These are phyloP conservation scores for Rhinolophus ferrumequinum DNA, from an alignment of 2,113 vertebrate species.

Conservation along the genomic window DNA sequence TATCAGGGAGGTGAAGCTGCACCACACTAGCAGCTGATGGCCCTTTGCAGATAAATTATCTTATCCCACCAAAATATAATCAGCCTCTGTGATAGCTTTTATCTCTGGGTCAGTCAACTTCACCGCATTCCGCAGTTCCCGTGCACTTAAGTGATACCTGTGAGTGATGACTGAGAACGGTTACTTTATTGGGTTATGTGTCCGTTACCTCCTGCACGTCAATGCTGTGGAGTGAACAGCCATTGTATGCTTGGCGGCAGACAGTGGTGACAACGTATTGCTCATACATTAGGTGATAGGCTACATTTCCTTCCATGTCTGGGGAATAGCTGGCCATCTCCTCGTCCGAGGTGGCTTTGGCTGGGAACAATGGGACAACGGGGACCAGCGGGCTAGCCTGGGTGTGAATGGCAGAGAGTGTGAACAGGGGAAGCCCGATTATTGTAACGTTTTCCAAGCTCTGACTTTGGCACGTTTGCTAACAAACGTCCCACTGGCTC, in stretches of 20 bases:
- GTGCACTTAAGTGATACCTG: not conserved
- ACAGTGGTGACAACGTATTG: rapidly evolving
- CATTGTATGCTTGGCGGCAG: not conserved
- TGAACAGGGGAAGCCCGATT: not conserved
- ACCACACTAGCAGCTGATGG: no score
- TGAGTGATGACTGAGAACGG: not conserved
- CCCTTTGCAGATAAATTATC: not conserved
- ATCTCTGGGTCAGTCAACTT: not conserved
- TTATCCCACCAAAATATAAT: rapidly evolving
- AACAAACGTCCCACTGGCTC: not conserved
- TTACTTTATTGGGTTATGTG: not conserved
- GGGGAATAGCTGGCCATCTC: not conserved
- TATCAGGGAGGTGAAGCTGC: no score
- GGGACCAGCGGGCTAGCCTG: not conserved
- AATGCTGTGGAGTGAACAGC: not conserved
- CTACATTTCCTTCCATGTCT: not conserved
- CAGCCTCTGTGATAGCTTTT: rapidly evolving
- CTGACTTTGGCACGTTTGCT: rapidly evolving
- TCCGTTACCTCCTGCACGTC: rapidly evolving
- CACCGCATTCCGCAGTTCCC: not conserved
- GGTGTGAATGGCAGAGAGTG: not conserved
- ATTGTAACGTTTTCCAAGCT: not conserved
- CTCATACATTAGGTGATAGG: not conserved
- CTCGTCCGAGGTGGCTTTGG: not conserved
- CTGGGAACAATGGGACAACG: not conserved